Evolutionary conservation across 2,888 invertebrate genomes (phyloP), one percentile per base, ranked within the genome.

Genomic region (Electrophaes corylata): DNA sequence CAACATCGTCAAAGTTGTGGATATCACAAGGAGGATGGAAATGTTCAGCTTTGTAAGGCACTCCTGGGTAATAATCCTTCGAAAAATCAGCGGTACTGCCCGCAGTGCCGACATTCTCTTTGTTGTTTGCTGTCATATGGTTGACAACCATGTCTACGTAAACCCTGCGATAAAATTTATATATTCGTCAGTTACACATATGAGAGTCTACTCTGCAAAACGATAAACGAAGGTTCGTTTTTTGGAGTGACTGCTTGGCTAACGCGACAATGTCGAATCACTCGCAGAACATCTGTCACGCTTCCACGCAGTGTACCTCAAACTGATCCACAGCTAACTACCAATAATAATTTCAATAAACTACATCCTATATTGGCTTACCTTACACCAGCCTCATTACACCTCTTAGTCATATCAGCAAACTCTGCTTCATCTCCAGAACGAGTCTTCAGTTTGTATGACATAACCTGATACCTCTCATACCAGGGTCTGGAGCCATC

Each of bases 381-480:
- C 93, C 93, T 92, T 0, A 98, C 94, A 12, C 97, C 96, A 45
- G 93, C 96, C 11, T 86, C 86, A 77, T 97, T 97, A 77, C 97
- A 98, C 57, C 96, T 91, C 11, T 83, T 83, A 0, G 95, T 94
- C 97, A 98, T 98, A 47, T 94, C 89, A n/a, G 88, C 78, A 66
- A 98, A 95, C 18, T 95, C 94, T 0, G 79, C 71, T 70, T 94
- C 94, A 60, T 93, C 93, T 20, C 98, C 98, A 1, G 96, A 96
- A 48, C 97, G 92, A 0, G 96, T 96, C 0, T 70, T 76, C 45
- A 97, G 81, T 46, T 92, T 90, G 83, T 97, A 98, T 4, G 96
- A 96, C 72, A 97, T 94, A 0, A 96, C 96, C 79, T 97, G 97
- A 75, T 97, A 97, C n/a, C 97, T 88, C 79, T 97, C 97, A 92